phyloP scores from a whole-genome alignment of 64 coral and sea anemone species.

The Hydrozoanthus tunicans region DNA sequence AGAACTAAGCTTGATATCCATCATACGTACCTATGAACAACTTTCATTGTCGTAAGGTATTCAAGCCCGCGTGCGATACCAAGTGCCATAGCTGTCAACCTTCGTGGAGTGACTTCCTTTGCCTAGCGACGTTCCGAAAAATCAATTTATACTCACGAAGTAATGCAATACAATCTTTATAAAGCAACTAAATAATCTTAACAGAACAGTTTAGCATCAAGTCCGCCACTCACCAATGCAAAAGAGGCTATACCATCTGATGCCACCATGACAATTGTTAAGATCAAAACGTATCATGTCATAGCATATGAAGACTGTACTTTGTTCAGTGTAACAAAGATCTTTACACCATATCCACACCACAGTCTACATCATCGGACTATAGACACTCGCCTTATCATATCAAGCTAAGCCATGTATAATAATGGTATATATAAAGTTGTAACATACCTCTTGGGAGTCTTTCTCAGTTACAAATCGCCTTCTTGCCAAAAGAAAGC shows the following conservation, averaged over 20 bases:
- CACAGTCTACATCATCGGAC: too few relatives aligned
- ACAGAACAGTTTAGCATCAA: too few relatives aligned
- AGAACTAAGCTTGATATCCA: background rate
- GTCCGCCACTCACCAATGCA: background rate
- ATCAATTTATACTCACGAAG: background rate
- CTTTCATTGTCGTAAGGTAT: constrained; percentile 65
- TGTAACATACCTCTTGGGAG: constrained; percentile 64
- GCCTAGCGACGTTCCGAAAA: constrained; percentile 6
- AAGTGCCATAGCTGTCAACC: constrained; percentile 75
- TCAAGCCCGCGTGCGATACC: constrained; percentile 77
- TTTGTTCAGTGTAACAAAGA: background rate
- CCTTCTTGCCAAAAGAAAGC: constrained; percentile 74
- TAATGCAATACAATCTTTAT: background rate
- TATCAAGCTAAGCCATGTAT: too few relatives aligned
- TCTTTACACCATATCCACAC: too few relatives aligned
- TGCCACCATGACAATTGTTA: background rate
- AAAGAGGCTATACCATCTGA: background rate
- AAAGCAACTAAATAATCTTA: background rate
- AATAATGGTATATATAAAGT: background rate
- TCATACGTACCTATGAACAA: constrained; percentile 61
- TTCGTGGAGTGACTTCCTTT: constrained; percentile 71
- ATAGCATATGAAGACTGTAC: background rate
- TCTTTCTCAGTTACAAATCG: constrained; percentile 50
- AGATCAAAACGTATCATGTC: background rate
- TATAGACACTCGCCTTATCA: too few relatives aligned